Evolutionary conservation across 2,888 invertebrate species (phyloP).

Genomic region (Pristionchus arcanus): DNA sequence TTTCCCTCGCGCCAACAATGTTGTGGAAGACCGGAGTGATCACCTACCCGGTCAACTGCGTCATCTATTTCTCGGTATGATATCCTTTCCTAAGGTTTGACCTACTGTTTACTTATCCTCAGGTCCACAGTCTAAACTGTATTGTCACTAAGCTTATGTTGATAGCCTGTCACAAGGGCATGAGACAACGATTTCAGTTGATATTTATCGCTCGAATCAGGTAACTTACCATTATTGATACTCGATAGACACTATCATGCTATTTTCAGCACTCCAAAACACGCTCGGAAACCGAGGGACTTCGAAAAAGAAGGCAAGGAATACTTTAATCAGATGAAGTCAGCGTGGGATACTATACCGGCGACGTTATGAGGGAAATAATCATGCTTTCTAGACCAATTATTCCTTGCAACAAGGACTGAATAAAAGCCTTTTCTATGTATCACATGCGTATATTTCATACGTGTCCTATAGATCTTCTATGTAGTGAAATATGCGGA

Average conservation of each 20-base stretch:
- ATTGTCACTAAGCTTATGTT: neutral
- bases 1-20: neutral
- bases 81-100: neutral
- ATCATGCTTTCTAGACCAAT: no score
- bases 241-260: neutral
- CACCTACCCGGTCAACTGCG: neutral
- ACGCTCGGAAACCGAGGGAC: neutral
- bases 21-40: neutral
- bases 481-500: no score
- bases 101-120: neutral
- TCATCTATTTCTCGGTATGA: neutral
- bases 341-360: neutral
- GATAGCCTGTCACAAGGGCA: neutral
- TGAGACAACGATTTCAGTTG: neutral
- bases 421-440: no score
- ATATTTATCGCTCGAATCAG: neutral
- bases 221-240: neutral
- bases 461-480: no score
- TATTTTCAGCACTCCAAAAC: neutral
- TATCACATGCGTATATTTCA: no score
- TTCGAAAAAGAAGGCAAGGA: neutral
- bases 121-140: neutral
- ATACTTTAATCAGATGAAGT: neutral
- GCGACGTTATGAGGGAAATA: neutral
- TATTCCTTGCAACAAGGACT: no score